Conservation (phyloP, 2,888 invertebrate species). For the Drosophila ustulata region DNA sequence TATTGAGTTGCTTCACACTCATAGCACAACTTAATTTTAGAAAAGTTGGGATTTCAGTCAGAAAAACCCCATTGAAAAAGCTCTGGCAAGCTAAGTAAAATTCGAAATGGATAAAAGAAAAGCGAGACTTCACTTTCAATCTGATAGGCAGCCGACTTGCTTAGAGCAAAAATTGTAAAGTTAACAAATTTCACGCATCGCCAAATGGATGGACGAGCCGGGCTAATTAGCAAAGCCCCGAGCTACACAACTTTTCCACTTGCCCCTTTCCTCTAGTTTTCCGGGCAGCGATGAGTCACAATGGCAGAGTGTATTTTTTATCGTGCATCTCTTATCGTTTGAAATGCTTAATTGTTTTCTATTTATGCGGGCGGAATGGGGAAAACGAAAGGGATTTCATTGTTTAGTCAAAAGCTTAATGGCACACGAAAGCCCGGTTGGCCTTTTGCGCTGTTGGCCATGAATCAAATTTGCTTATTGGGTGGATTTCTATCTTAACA, state of each 20-base stretch:
- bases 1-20: background rate
- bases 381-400: constrained; percentile 42
- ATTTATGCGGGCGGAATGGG: constrained; percentile 59
- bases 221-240: constrained; percentile 57
- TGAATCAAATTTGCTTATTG: constrained; percentile 32
- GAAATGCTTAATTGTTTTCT: constrained; percentile 76
- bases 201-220: constrained; percentile 36
- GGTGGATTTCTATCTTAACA: constrained; percentile 40
- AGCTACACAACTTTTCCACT: constrained; percentile 13
- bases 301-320: constrained; percentile 40
- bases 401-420: constrained; percentile 69
- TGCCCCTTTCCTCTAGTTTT: constrained; percentile 5
- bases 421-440: constrained; percentile 27
- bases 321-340: constrained; percentile 69
- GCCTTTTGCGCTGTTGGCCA: constrained; percentile 23
- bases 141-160: constrained; percentile 51
- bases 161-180: constrained; percentile 62
- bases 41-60: background rate
- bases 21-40: background rate
- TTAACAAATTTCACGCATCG: constrained; percentile 67
- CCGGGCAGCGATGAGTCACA: constrained; percentile 58
- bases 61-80: background rate
- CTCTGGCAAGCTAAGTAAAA: too few relatives aligned
- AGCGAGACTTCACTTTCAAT: constrained; percentile 56
- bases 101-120: constrained; percentile 2